A percentile compares a stretch with the other conserved stretches of the same genome.
Evolutionary conservation across 2,113 vertebrate species (phyloP).

Genomic region (Synchiropus splendidus): DNA sequence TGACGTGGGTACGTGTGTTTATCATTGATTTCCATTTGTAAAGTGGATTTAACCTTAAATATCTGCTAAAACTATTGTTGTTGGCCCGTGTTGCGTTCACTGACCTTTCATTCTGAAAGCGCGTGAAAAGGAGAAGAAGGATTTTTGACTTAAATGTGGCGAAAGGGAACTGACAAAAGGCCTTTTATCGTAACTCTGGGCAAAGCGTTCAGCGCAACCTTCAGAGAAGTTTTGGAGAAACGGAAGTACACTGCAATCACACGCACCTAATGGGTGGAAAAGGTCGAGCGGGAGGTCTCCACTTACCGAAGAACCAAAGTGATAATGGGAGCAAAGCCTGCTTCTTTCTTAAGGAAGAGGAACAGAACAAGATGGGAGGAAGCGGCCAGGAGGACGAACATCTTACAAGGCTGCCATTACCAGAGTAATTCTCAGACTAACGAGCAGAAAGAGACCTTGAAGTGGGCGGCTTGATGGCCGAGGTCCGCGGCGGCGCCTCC

Average conservation of each 20-base stretch:
- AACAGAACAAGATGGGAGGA: slow-evolving; percentile 20
- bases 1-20: too few species aligned
- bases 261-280: slow-evolving; percentile 25
- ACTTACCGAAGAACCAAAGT: slow-evolving; percentile 14
- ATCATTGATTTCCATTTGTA: too few species aligned
- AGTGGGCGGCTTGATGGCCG: slow-evolving; percentile 42
- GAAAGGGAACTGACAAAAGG: too few species aligned
- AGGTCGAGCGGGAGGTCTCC: slow-evolving; percentile 11
- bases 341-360: slow-evolving; percentile 16
- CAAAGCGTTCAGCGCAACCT: slow-evolving; percentile 12
- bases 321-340: slow-evolving; percentile 28
- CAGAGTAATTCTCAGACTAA: slow-evolving; percentile 45
- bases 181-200: too few species aligned
- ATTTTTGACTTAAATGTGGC: too few species aligned
- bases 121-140: too few species aligned
- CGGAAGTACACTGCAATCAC: slow-evolving; percentile 27
- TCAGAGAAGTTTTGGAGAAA: slow-evolving; percentile 17
- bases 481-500: slow-evolving; percentile 38
- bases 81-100: too few species aligned
- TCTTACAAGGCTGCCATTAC: slow-evolving; percentile 52
- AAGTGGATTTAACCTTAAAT: too few species aligned
- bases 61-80: too few species aligned
- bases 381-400: slow-evolving; percentile 33
- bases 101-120: too few species aligned
- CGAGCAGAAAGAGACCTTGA: slow-evolving; percentile 35